Conservation (phyloP, 2,113 vertebrate species). For the Upupa epops region DNA sequence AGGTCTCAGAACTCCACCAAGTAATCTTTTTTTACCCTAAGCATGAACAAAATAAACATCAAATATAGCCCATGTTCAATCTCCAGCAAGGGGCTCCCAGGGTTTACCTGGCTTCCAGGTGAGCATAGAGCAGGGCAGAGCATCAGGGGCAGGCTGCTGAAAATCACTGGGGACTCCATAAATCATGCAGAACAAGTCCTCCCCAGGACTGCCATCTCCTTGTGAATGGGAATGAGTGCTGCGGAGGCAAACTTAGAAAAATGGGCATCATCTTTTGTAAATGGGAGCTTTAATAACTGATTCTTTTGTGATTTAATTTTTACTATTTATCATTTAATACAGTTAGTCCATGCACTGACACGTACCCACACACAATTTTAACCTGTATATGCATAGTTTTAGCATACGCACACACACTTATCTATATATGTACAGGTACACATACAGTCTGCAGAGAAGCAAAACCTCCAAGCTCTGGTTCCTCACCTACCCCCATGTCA, state of each 20-base stretch:
- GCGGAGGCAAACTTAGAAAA: background rate
- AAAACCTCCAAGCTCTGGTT: background rate
- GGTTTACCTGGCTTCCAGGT: background rate
- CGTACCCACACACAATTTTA: fast-evolving
- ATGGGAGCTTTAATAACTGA: background rate
- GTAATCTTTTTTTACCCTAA: background rate
- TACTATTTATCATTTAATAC: background rate
- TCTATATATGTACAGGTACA: fast-evolving
- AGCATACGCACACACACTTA: no score
- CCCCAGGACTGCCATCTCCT: background rate
- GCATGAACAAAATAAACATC: background rate
- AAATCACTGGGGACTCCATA: background rate
- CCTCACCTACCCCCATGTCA: background rate
- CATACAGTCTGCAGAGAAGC: background rate
- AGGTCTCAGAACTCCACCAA: background rate
- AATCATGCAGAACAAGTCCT: background rate
- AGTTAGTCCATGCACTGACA: background rate
- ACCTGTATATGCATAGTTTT: background rate
- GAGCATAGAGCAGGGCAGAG: fast-evolving
- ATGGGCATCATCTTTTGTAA: fast-evolving
- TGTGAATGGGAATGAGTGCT: background rate
- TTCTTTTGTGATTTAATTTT: no score
- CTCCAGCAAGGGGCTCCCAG: background rate
- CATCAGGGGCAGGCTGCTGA: background rate
- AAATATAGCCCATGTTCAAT: background rate